Evolutionary conservation across 2,888 invertebrate genomes (phyloP).

Genomic region (Labia minor): DNA sequence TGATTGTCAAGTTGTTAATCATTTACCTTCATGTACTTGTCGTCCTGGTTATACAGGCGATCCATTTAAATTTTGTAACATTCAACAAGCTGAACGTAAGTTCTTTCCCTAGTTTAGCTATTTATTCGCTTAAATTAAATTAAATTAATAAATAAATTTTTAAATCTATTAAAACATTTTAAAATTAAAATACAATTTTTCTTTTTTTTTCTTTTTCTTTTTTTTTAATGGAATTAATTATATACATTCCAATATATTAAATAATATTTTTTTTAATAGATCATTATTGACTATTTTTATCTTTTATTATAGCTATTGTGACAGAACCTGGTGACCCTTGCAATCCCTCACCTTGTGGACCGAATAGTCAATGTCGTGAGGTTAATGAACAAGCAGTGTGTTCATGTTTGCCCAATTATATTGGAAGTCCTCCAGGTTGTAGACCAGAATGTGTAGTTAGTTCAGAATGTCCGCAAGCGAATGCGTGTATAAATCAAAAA

Average conservation of each 20-base stretch:
- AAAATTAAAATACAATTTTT: slow-evolving; percentile 16
- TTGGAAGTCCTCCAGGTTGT: slow-evolving; percentile 39
- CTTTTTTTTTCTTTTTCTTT: slow-evolving; percentile 28
- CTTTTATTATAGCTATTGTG: slow-evolving; percentile 22
- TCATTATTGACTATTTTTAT: slow-evolving; percentile 38
- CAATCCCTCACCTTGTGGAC: slow-evolving; percentile 56
- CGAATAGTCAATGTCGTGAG: slow-evolving; percentile 67
- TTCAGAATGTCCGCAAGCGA: slow-evolving; percentile 55
- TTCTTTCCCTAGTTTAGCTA: no score
- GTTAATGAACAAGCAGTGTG: slow-evolving; percentile 49
- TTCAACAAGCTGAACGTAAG: slow-evolving; percentile 36
- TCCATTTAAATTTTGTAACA: slow-evolving; percentile 49
- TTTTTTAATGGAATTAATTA: background rate
- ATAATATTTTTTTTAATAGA: background rate
- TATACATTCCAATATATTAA: no score
- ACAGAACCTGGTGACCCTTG: slow-evolving; percentile 34
- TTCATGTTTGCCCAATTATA: slow-evolving; percentile 28
- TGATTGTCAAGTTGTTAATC: slow-evolving; percentile 34
- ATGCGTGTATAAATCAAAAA: slow-evolving; percentile 58
- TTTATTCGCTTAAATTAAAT: slow-evolving; percentile 20
- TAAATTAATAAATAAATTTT: slow-evolving; percentile 16
- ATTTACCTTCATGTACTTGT: slow-evolving; percentile 41
- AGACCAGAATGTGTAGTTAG: slow-evolving; percentile 65
- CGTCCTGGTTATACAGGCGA: slow-evolving; percentile 59
- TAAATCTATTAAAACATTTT: no score